These are phyloP conservation scores for Desmophyllum pertusum DNA, from an alignment of 92 coral and sea anemone genomes.

Conservation along the genomic window DNA sequence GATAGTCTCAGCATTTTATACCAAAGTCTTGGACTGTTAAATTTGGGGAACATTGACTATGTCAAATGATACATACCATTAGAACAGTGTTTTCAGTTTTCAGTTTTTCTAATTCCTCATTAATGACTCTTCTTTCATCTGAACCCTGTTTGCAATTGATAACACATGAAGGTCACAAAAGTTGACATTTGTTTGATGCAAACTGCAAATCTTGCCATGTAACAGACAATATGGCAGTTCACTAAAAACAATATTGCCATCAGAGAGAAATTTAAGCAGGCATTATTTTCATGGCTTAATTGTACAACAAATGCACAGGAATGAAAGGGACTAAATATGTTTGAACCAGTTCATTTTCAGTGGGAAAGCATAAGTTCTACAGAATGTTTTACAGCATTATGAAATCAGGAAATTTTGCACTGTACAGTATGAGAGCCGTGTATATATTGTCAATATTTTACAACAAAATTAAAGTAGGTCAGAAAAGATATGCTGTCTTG, in stretches of 20 bases:
- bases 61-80: slow-evolving; percentile 13
- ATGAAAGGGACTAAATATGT: background rate
- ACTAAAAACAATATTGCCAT: background rate
- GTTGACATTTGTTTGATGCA: background rate
- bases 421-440: too few relatives aligned
- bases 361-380: background rate
- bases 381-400: background rate
- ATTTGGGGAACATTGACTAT: background rate
- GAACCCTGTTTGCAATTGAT: slow-evolving; percentile 1
- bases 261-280: background rate
- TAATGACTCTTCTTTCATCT: slow-evolving; percentile 25
- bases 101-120: slow-evolving; percentile 35
- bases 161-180: background rate
- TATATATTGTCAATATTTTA: background rate
- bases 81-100: slow-evolving; percentile 13
- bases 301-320: background rate
- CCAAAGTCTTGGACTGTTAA: background rate
- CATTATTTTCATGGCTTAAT: background rate
- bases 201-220: background rate
- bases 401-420: background rate
- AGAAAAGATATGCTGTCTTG: too few relatives aligned
- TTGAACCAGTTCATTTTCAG: background rate
- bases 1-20: too few relatives aligned
- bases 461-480: background rate
- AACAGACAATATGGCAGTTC: background rate